Evolutionary conservation across 2,113 vertebrate species (phyloP).

Genomic region (Strix uralensis): DNA sequence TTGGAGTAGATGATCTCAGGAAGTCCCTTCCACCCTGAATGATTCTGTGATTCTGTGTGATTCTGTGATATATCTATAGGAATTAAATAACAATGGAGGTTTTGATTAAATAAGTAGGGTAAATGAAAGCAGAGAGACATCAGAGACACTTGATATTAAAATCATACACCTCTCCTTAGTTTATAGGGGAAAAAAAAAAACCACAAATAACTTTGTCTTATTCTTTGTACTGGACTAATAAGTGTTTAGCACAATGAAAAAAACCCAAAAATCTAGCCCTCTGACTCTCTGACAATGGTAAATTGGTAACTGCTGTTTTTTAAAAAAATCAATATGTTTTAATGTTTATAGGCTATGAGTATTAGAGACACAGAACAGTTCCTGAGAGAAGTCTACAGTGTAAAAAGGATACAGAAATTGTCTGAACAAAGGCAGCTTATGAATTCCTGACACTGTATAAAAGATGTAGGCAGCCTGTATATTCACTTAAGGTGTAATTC

Average conservation of each 20-base stretch:
- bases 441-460: neutral
- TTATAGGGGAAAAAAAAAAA: accelerated
- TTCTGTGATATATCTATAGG: neutral
- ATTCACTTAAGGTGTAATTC: neutral
- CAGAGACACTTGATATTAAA: neutral
- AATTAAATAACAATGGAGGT: neutral
- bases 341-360: neutral
- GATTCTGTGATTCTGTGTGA: neutral
- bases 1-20: neutral
- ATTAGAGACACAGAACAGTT: neutral
- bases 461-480: neutral
- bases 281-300: neutral
- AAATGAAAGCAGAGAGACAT: neutral
- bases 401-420: neutral
- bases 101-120: neutral
- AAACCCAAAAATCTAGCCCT: neutral
- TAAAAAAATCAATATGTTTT: neutral
- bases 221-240: neutral
- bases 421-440: neutral
- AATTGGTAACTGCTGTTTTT: neutral
- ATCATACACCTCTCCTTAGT: neutral
- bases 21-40: neutral
- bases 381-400: neutral
- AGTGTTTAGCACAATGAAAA: neutral
- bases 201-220: neutral